Percentiles rank a stretch among this genome's conserved stretches.
Conservation (phyloP, 2,888 invertebrate species). For the Dicyrtomina minuta region DNA sequence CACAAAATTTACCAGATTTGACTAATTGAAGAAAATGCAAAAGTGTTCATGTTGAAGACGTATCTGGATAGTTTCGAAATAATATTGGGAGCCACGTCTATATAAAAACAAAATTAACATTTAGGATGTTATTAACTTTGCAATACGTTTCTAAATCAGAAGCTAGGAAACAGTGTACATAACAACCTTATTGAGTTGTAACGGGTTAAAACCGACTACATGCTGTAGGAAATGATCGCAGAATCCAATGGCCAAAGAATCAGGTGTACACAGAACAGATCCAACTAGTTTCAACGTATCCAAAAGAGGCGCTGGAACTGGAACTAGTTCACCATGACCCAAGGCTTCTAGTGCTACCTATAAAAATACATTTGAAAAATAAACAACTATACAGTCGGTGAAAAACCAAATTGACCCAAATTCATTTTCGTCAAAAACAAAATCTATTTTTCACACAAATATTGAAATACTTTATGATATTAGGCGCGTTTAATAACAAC, state of each 20-base stretch:
- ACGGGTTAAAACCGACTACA: background rate
- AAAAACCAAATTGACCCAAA: no score
- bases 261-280: slow-evolving; percentile 1
- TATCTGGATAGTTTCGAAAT: slow-evolving; percentile 70
- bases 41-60: slow-evolving; percentile 71
- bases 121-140: no score
- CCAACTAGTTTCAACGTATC: slow-evolving; percentile 1
- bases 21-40: slow-evolving; percentile 69
- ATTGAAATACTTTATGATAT: no score
- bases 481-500: no score
- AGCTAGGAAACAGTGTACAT: no score
- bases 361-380: background rate
- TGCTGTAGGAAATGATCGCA: slow-evolving; percentile 15
- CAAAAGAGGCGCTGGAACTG: slow-evolving; percentile 1
- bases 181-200: background rate
- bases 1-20: slow-evolving; percentile 56
- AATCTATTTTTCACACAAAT: no score
- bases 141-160: no score
- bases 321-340: slow-evolving; percentile 17
- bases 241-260: background rate
- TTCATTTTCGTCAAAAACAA: no score
- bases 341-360: slow-evolving; percentile 13
- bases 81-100: slow-evolving; percentile 66
- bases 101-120: background rate
- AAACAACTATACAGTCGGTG: no score